Base-by-base conservation (phyloP, 2,797 vertebrate species). In the Sebastes elongatus region DNA sequence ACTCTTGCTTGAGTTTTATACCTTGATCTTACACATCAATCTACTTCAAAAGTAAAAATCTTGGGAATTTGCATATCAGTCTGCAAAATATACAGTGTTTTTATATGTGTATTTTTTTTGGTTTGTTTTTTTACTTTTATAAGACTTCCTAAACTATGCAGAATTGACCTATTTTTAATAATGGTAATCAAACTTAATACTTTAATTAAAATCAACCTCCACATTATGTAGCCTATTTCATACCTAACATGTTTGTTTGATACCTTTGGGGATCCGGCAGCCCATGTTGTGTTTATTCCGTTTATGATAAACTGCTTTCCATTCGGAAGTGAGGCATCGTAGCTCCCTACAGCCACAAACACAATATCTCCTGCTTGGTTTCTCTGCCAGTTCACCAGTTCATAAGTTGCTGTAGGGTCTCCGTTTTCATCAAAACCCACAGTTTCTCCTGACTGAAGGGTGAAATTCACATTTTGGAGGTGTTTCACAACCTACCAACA, bases 321-420 rank as follows among this genome's bases (percentile, higher is more conserved):
- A 20, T 82, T 78, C 62, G 93, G 90, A 7, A 88, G 85, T 28
- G 95, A 94, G 33, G 93, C 93, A 68, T 96, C 92, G 3, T 96
- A 96, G 78, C 90, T 90, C 61, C 96, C 95, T 4, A 95, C 91
- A 22, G 90, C 86, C 28, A 95, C 84, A 86, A 96, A 96, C 28
- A 65, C 77, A 16, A 49, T 85, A 4, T 92, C 83, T 66, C 94
- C 93, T 55, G 65, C 84, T 53, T 10, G 42, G 72, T 86, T 93
- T 83, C 84, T 94, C 85, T 96, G 94, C 95, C 95, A 96, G 90
- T 96, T 96, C 46, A 96, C 94, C 57, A 96, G 89, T 75, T 96
- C 95, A 81, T 96, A 96, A 18, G 70, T 88, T 2, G 96, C 95
- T 13, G 82, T 75, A 38, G 95, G 95, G 71, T 96, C 95, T 81